Base-by-base conservation (phyloP, 2,888 invertebrate species). In the Cyaniris semiargus region DNA sequence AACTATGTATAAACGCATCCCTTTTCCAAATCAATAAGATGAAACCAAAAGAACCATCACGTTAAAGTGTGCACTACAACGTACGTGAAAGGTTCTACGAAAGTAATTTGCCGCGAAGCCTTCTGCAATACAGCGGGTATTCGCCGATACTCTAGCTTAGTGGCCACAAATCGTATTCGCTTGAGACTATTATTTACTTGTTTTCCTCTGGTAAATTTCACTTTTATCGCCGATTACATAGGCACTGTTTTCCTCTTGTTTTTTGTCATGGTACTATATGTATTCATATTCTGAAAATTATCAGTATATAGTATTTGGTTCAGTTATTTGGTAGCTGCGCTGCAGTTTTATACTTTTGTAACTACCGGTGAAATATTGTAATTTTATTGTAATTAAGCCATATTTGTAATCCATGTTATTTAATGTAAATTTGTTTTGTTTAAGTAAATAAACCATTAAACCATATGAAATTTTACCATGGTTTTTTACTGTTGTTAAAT, bases 81-180 rank as follows among this genome's bases (percentile, higher is more conserved):
- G 66, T 66, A 66, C 27, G 27, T 66, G 66, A 31, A 27, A 66
- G 66, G 66, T 66, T 66, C 15, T 31, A 18, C 27, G 27, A 66
- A 66, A 66, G 27, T 31, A 66, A 66, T 66, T 66, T 66, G 66
- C 66, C 18, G 27, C 66, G 66, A 60, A 66, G 66, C 27, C 66
- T 66, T 15, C 27, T 66, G 66, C 66, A 31, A 23, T 60, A 27
- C 15, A 66, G 66, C 27, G 31, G 23, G 27, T 2, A 66, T 31
- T 1, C 66, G 13, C 0, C 60, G 66, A 66, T 66, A 66, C 66
- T 66, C 10, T 15, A 6, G 66, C 27, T 27, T 66, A 23, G 66
- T 66, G 66, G 66, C 27, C 66, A 66, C 66, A 66, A 6, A 27
- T 53, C 53, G 53, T 5, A 66, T 10, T 23, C 23, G 23, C 23